These are phyloP conservation scores for Cynopterus brachyotis DNA, from an alignment of 2,113 vertebrate species.

Conservation along the genomic window DNA sequence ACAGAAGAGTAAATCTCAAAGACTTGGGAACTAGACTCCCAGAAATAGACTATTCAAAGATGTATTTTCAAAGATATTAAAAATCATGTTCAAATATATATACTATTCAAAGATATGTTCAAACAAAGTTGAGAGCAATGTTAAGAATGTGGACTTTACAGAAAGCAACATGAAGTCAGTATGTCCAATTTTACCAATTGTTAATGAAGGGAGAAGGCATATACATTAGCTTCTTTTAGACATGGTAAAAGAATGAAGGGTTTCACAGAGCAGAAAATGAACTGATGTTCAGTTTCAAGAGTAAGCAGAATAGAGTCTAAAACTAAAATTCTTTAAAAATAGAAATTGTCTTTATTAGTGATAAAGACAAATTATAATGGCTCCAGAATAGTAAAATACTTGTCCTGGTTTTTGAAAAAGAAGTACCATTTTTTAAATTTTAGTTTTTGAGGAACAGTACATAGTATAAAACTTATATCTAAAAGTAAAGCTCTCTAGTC, in stretches of 20 bases:
- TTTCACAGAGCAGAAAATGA: not conserved
- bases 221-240: conserved; percentile 22
- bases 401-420: conserved; percentile 28
- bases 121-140: not conserved
- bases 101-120: not conserved
- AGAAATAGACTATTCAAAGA: not conserved
- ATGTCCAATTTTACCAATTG: not conserved
- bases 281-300: not conserved
- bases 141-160: not conserved
- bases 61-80: not conserved
- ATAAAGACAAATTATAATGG: not conserved
- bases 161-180: not conserved
- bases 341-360: conserved; percentile 22
- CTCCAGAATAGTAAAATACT: not conserved
- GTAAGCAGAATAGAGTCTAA: conserved; percentile 4
- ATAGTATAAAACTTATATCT: conserved; percentile 52
- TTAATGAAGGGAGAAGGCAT: not conserved
- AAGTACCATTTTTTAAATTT: conserved; percentile 22
- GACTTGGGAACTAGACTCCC: not conserved
- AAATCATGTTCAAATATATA: not conserved
- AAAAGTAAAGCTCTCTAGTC: conserved; percentile 70
- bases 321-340: conserved; percentile 24
- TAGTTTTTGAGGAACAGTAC: conserved; percentile 46
- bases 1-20: conserved; percentile 18
- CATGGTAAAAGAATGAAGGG: not conserved